phyloP scores from a whole-genome alignment of 2,797 vertebrate species.

The Helicolenus hilgendorfi region DNA sequence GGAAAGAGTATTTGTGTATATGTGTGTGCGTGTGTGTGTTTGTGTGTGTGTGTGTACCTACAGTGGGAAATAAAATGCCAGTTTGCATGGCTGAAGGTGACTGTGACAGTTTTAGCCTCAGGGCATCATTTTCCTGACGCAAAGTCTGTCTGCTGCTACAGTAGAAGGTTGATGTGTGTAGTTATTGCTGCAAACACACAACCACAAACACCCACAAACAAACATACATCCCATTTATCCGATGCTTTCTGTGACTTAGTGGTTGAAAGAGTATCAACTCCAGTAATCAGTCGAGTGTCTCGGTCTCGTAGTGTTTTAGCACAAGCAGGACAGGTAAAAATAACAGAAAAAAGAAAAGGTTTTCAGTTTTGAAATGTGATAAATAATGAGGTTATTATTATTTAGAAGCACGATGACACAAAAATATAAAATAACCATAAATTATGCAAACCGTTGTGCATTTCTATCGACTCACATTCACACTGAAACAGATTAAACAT shows the following conservation, averaged over 20 bases:
- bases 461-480: neutral
- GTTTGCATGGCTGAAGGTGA: constrained; percentile 79
- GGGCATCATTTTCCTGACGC: constrained; percentile 70
- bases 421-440: neutral
- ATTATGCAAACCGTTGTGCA: neutral
- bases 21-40: constrained; percentile 17
- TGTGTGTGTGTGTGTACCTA: constrained; percentile 8
- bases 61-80: neutral
- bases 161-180: constrained; percentile 63
- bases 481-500: neutral
- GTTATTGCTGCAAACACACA: constrained; percentile 32
- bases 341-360: neutral
- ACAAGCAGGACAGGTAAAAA: fast-evolving
- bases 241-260: neutral
- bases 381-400: neutral
- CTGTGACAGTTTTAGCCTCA: constrained; percentile 69
- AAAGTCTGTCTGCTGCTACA: constrained; percentile 57
- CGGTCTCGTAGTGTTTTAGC: neutral
- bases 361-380: neutral
- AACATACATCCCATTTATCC: neutral
- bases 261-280: neutral
- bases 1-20: neutral
- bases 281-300: neutral
- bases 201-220: neutral
- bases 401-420: neutral